These are phyloP conservation scores for Zaprionus camerounensis DNA, from an alignment of 1,140 invertebrate genomes.

Conservation along the genomic window DNA sequence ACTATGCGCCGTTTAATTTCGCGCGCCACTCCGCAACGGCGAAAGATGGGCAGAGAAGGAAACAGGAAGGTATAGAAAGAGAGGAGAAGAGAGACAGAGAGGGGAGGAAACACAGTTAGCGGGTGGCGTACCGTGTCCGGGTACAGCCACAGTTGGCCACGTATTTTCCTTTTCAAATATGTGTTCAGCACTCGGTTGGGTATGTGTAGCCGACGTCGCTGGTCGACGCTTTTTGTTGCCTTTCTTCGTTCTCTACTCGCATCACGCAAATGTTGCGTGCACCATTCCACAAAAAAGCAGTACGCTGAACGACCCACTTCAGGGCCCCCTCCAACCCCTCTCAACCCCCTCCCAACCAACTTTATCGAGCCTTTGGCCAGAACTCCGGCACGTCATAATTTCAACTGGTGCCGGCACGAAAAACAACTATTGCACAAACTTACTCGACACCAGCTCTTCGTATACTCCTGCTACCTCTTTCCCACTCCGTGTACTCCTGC, in stretches of 20 bases:
- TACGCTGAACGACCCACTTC: conserved; percentile 3
- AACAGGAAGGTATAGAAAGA: conserved; percentile 17
- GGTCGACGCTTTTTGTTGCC: conserved; percentile 13
- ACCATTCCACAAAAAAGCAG: conserved; percentile 30
- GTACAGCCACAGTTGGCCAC: conserved; percentile 59
- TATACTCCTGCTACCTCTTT: conserved; percentile 24
- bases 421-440: conserved; percentile 68
- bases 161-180: conserved; percentile 82
- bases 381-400: conserved; percentile 75
- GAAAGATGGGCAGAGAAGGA: neutral
- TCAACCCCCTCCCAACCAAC: neutral
- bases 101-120: conserved; percentile 9
- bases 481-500: conserved; percentile 35
- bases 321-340: conserved; percentile 9
- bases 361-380: conserved; percentile 43
- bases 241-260: conserved; percentile 36
- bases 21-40: conserved; percentile 48
- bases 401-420: conserved; percentile 56
- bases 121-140: conserved; percentile 54
- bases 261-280: conserved; percentile 80
- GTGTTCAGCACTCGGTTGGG: conserved; percentile 71
- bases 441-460: conserved; percentile 68
- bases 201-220: conserved; percentile 32
- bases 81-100: neutral
- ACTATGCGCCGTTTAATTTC: conserved; percentile 71